Conservation (phyloP, 2,888 invertebrate genomes). For the Argyra leucocephala region DNA sequence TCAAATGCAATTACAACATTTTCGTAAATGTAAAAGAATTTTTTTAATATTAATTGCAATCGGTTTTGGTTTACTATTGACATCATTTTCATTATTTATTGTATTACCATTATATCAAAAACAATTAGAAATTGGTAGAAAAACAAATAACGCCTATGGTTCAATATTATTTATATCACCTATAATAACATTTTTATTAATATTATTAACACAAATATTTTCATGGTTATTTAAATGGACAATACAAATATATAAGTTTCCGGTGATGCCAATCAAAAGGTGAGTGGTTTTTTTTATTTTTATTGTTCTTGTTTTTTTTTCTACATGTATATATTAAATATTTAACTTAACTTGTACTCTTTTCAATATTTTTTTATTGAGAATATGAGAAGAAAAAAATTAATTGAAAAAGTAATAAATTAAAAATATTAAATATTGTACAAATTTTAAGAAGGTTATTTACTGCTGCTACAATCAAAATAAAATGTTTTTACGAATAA, state of each 20-base stretch:
- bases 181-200: slow-evolving; percentile 25
- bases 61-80: slow-evolving; percentile 43
- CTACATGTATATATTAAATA: neutral
- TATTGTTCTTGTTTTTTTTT: neutral
- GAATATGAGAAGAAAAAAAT: too few relatives aligned
- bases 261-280: slow-evolving; percentile 27
- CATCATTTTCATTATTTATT: slow-evolving; percentile 46
- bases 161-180: slow-evolving; percentile 28
- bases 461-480: too few relatives aligned
- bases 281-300: slow-evolving; percentile 22
- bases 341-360: too few relatives aligned
- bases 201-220: slow-evolving; percentile 23
- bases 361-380: too few relatives aligned
- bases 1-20: slow-evolving; percentile 23
- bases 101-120: slow-evolving; percentile 46
- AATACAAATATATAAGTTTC: slow-evolving; percentile 26
- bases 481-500: too few relatives aligned
- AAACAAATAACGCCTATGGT: slow-evolving; percentile 27
- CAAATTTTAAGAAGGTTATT: too few relatives aligned
- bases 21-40: slow-evolving; percentile 22
- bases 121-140: slow-evolving; percentile 26
- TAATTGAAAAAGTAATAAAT: too few relatives aligned
- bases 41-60: slow-evolving; percentile 36
- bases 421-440: too few relatives aligned
- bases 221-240: slow-evolving; percentile 28